These are phyloP conservation scores for Drosophila flavopinicola DNA, from an alignment of 2,888 invertebrate genomes.

Conservation along the genomic window DNA sequence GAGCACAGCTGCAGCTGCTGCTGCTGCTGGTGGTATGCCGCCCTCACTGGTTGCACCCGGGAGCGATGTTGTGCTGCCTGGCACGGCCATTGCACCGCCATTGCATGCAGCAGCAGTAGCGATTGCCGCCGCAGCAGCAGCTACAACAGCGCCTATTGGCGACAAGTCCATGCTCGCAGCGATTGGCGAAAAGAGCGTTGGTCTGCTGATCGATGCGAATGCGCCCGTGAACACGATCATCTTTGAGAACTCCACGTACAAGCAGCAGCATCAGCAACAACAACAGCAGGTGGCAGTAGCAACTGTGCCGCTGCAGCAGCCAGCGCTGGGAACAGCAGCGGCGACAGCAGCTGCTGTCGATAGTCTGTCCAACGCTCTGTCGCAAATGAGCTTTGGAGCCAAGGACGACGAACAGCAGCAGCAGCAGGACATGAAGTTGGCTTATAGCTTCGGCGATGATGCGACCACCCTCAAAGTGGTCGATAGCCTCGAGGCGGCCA, in stretches of 20 bases:
- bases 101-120: slow-evolving; percentile 2
- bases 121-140: slow-evolving; percentile 7
- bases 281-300: slow-evolving; percentile 45
- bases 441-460: slow-evolving; percentile 92
- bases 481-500: slow-evolving; percentile 82
- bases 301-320: slow-evolving; percentile 31
- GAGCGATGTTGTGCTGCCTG: slow-evolving; percentile 39
- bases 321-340: slow-evolving; percentile 30
- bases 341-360: slow-evolving; percentile 80
- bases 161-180: slow-evolving; percentile 67
- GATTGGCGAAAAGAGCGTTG: slow-evolving; percentile 65
- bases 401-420: slow-evolving; percentile 85
- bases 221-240: slow-evolving; percentile 94
- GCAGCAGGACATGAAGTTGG: slow-evolving; percentile 94
- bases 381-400: slow-evolving; percentile 87
- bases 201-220: slow-evolving; percentile 88
- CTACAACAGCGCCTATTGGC: slow-evolving; percentile 41
- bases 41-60: slow-evolving; percentile 31
- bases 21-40: slow-evolving; percentile 27
- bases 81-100: slow-evolving; percentile 34
- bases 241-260: slow-evolving; percentile 96
- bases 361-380: slow-evolving; percentile 86
- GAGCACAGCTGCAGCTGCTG: slow-evolving; percentile 51
- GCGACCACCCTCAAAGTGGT: slow-evolving; percentile 65
- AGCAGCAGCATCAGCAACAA: slow-evolving; percentile 86